Evolutionary conservation across 2,797 vertebrate genomes (phyloP).

Genomic region (Sebastiscus albofasciatus): DNA sequence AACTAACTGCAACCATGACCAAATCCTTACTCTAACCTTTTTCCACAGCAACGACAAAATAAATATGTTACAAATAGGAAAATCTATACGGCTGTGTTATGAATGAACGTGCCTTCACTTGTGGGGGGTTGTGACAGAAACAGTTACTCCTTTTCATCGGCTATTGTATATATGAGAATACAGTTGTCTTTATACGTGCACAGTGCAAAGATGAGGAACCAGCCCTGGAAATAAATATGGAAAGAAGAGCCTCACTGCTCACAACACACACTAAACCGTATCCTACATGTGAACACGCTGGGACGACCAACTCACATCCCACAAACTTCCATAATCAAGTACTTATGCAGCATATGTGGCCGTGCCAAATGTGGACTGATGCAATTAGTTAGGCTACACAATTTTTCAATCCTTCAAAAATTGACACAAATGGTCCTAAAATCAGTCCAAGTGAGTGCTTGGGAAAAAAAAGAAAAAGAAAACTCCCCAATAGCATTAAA

Average conservation of each 20-base stretch:
- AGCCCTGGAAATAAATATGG: constrained; percentile 18
- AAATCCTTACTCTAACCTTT: constrained; percentile 15
- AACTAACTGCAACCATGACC: constrained; percentile 17
- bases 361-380: constrained; percentile 53
- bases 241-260: constrained; percentile 3
- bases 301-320: constrained; percentile 22
- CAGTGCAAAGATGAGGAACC: neutral
- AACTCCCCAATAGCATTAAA: neutral
- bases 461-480: neutral
- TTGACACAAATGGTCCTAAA: constrained; percentile 37
- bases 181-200: neutral
- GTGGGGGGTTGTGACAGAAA: neutral
- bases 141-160: neutral
- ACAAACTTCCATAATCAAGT: constrained; percentile 55
- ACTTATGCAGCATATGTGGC: constrained; percentile 32
- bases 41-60: constrained; percentile 1
- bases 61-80: constrained; percentile 27
- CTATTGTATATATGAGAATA: neutral
- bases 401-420: constrained; percentile 46
- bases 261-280: neutral
- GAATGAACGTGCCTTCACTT: neutral
- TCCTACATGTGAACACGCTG: constrained; percentile 13
- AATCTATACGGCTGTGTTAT: neutral
- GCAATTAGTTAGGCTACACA: constrained; percentile 59
- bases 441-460: constrained; percentile 25